Base-by-base conservation (phyloP, 2,888 invertebrate species). In the Idaea straminata region DNA sequence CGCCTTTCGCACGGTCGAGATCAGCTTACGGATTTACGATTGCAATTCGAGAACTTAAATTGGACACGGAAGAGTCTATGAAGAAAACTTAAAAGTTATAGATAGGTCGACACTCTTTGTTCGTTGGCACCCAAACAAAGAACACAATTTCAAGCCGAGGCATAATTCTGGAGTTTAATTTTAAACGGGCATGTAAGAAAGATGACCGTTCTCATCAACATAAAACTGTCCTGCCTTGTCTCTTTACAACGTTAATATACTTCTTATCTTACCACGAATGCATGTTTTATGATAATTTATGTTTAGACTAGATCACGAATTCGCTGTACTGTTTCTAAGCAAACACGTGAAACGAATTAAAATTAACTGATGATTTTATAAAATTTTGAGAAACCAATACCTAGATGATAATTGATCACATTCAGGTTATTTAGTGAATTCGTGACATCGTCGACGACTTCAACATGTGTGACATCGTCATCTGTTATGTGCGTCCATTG, bases 1-100 rank as follows among this genome's bases (percentile, higher is more conserved):
- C 66, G 70, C 73, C 79, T 81, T 87, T 87, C 87, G 83, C 87
- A 87, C 87, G 87, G 82, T 84, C 77, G 77, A 75, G 70, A 79
- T 80, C 78, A 76, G 72, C 73, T 74, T 72, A 66, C 72, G 71
- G 77, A 79, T 80, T 80, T 80, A 79, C 77, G 70, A 74, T 72
- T 71, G 75, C 77, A 76, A 81, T 82, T 79, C 77, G 74, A 77
- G 74, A 72, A 72, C 76, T 77, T 66, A 74, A 75, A 70, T 72
- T 76, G 74, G 72, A 66, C 64, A 71, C 70, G 64, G 67, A 69
- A 71, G 69, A 64, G 60, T 47, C 35, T 63, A 64, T 64, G 13
- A 47, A 47, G 62, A 65, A 59, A 59, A 61, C 59, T 13, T 65
- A 66, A 2, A 25, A 25, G 25, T 25, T 25, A 65, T 68, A 36